Conservation (phyloP, 92 coral and sea anemone genomes). For the Galaxea fascicularis region DNA sequence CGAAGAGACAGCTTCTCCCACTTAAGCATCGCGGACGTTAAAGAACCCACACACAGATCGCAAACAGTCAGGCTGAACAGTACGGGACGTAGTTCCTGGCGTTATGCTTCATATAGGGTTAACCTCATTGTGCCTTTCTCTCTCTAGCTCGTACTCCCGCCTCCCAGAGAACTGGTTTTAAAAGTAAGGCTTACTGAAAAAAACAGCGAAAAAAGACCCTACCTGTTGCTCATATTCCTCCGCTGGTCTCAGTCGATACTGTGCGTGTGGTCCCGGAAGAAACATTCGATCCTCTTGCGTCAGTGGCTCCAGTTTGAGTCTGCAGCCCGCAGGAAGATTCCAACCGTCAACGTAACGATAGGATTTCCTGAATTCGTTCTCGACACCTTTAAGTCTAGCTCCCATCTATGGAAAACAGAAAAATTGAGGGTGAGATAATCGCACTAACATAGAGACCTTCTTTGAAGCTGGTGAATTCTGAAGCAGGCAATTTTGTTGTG, state of each 20-base stretch:
- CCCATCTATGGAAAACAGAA: not conserved
- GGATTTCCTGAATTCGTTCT: conserved; percentile 11
- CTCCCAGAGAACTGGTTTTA: not conserved
- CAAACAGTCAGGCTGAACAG: too few species aligned
- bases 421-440: not conserved
- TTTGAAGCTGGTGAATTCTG: too few species aligned
- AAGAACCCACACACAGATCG: too few species aligned
- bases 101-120: too few species aligned
- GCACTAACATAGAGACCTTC: too few species aligned
- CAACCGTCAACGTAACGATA: conserved; percentile 27
- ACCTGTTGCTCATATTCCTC: conserved; percentile 12
- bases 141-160: too few species aligned
- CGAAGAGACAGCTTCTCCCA: too few species aligned
- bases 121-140: too few species aligned
- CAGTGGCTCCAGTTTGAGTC: conserved; percentile 4
- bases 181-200: too few species aligned
- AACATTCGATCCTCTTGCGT: not conserved
- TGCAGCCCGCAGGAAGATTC: conserved; percentile 22
- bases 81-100: too few species aligned
- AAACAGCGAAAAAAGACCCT: not conserved
- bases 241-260: conserved; percentile 9
- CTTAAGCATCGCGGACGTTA: too few species aligned
- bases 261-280: not conserved
- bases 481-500: too few species aligned
- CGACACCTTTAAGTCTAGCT: conserved; percentile 20